These are phyloP conservation scores for Pomatorhinus ruficollis DNA, from an alignment of 2,113 vertebrate species.

Conservation along the genomic window DNA sequence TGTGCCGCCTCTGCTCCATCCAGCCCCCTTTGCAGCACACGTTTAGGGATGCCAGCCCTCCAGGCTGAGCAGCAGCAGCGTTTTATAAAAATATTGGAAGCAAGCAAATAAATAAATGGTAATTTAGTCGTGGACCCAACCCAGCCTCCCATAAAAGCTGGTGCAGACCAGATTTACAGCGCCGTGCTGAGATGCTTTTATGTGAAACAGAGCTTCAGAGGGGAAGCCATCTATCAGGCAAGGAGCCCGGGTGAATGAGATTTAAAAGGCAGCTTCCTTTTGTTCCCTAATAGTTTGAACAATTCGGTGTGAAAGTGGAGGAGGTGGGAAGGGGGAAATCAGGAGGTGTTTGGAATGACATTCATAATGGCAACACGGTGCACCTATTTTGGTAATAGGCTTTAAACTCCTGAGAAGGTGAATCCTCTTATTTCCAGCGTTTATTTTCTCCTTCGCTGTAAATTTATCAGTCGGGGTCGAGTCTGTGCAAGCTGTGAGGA, in stretches of 20 bases:
- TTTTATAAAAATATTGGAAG: not conserved
- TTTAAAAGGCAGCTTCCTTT: constrained; percentile 76
- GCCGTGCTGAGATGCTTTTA: constrained; percentile 67
- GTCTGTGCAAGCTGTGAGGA: not conserved
- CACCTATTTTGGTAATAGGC: constrained; percentile 71
- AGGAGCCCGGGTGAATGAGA: constrained; percentile 62
- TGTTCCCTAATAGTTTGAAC: constrained; percentile 75
- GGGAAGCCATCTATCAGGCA: constrained; percentile 70
- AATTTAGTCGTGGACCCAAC: constrained; percentile 65
- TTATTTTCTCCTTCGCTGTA: constrained; percentile 6
- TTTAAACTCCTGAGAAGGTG: constrained; percentile 70
- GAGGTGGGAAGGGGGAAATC: constrained; percentile 42
- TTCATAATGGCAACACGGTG: constrained; percentile 34
- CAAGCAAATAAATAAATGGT: constrained; percentile 42
- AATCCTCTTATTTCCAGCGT: constrained; percentile 63
- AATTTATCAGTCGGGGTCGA: constrained; percentile 40
- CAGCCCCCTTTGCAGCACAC: not conserved
- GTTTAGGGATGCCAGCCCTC: not conserved
- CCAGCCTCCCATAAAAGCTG: constrained; percentile 68
- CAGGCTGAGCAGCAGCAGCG: not conserved
- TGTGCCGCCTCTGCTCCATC: not conserved
- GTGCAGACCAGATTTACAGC: constrained; percentile 76
- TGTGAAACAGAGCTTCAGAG: constrained; percentile 70
- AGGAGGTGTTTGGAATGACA: constrained; percentile 67
- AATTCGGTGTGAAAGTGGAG: constrained; percentile 62